Evolutionary conservation across 2,888 invertebrate genomes (phyloP), one percentile per base, ranked within the genome.

Genomic region (Gerosis bhagava): DNA sequence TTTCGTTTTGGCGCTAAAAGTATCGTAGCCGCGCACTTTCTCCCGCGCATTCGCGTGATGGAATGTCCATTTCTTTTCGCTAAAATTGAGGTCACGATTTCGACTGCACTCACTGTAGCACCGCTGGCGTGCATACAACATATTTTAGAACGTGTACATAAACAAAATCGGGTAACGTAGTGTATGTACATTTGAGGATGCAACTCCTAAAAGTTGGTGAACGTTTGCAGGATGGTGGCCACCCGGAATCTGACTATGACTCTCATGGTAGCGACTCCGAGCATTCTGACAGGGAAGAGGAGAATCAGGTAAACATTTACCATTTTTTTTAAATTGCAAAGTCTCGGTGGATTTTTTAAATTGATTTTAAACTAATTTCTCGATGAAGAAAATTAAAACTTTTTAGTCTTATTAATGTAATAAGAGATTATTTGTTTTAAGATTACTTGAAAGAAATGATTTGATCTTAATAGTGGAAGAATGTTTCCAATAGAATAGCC

Each of bases 241-340:
- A 73, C 22, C 78, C 66, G 1, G 87, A 84, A 53, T 88, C 88
- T 0, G 89, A 89, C 52, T 90, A 89, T 62, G 90, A 89, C 50
- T 90, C 90, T 1, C 80, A 77, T 31, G 86, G 80, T 7, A 91
- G 90, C 52, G 84, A 86, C 28, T 82, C 88, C 45, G 88, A 91
- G 32, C 91, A 79, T 64, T 91, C 90, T 52, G 93, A 94, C 59
- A 83, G 93, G 46, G 93, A 94, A 73, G 94, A 93, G 1, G 95
- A 95, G 70, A 93, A 92, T 35, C 93, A 95, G 90, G 94, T 91
- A 73, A 75, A 7, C 19, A 19, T 3, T 19, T 19, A n/a, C n/a
- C n/a, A n/a, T 15, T 36, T 35, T 35, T 36, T 24, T 24, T n/a
- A 15, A 15, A 12, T 19, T 6, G 6, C 21, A 12, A n/a, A n/a